These are phyloP conservation scores for Vulpes vulpes DNA, from an alignment of 2,113 vertebrate genomes.

Conservation along the genomic window DNA sequence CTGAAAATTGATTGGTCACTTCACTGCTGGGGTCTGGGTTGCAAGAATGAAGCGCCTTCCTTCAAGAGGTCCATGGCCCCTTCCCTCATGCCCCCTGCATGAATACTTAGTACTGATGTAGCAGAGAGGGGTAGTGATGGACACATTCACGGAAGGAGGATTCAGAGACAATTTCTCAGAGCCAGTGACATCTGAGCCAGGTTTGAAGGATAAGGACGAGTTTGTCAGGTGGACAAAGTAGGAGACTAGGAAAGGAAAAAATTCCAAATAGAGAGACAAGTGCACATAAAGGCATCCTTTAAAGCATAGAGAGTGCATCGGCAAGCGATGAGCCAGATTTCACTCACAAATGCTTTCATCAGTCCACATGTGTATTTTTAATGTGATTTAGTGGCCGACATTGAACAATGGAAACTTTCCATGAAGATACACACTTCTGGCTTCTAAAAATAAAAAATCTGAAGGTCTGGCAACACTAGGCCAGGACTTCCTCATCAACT, in stretches of 20 bases:
- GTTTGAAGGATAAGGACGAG: not conserved
- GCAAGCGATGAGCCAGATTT: not conserved
- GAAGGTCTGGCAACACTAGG: not conserved
- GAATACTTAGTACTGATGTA: not conserved
- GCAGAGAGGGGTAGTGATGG: not conserved
- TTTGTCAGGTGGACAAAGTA: not conserved
- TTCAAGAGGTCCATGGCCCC: not conserved
- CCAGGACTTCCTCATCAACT: not conserved
- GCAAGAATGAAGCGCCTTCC: not conserved
- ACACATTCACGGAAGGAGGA: not conserved
- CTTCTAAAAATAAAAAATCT: conserved; percentile 11
- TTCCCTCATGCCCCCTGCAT: not conserved
- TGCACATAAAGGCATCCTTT: not conserved
- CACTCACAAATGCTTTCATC: not conserved
- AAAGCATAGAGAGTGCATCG: not conserved
- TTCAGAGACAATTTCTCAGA: not conserved
- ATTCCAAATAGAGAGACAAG: not conserved
- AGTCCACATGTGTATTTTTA: not conserved
- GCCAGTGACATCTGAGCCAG: not conserved
- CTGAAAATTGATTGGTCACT: not conserved
- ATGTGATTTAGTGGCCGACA: not conserved
- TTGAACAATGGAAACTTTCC: not conserved
- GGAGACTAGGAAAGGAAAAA: not conserved
- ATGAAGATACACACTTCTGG: not conserved
- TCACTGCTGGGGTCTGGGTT: rapidly evolving